Conservation (phyloP, 92 coral and sea anemone species). For the Galaxea fascicularis region DNA sequence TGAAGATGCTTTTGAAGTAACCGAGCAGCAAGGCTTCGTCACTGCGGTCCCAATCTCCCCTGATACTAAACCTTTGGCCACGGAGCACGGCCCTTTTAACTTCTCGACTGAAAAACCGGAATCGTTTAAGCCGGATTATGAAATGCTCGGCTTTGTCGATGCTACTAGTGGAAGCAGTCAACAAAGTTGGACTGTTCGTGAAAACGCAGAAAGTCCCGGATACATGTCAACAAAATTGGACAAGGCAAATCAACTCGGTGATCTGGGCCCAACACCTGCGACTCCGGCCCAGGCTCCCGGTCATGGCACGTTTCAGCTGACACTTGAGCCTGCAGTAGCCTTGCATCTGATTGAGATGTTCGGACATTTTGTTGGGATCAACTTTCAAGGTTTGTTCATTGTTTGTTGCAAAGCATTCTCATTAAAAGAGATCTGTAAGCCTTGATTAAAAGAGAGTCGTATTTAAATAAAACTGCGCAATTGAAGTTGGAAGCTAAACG, state of each 20-base stretch:
- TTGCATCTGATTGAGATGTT: slow-evolving; percentile 92
- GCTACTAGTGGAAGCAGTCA: not conserved
- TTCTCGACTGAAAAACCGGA: not conserved
- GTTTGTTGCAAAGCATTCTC: too few species aligned
- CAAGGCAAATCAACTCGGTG: not conserved
- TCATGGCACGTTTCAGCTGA: slow-evolving; percentile 71
- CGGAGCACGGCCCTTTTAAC: not conserved
- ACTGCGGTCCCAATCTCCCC: slow-evolving; percentile 1
- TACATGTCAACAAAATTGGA: slow-evolving; percentile 2
- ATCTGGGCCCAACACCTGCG: not conserved
- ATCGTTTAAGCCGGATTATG: not conserved
- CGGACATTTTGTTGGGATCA: slow-evolving; percentile 81
- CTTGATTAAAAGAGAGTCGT: too few species aligned
- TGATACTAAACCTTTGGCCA: not conserved
- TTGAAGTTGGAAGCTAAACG: too few species aligned
- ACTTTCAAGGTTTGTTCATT: slow-evolving; percentile 67
- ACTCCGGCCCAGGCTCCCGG: slow-evolving; percentile 15
- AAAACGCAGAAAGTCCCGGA: not conserved
- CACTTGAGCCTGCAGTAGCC: slow-evolving; percentile 96
- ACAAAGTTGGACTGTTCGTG: not conserved
- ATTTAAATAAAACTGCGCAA: too few species aligned
- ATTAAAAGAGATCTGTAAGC: not conserved
- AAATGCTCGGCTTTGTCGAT: not conserved
- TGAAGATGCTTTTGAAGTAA: not conserved
- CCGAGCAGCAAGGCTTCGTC: not conserved